phyloP scores from a whole-genome alignment of 2,113 vertebrate genomes.

The Paramisgurnus dabryanus region DNA sequence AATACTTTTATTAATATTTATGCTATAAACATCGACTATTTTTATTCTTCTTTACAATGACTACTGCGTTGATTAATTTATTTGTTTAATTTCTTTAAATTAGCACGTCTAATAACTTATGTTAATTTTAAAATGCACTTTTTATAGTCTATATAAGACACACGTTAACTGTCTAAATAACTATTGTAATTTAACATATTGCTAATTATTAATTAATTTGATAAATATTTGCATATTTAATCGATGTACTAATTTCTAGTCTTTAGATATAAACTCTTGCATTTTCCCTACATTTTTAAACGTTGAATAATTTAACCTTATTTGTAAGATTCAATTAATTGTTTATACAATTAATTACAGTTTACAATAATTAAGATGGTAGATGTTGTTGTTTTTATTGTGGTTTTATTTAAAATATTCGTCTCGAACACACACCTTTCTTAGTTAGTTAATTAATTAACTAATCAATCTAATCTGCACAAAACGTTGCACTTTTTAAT shows the following conservation, averaged over 20 bases:
- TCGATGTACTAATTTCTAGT: background rate
- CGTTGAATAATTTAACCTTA: slow-evolving; percentile 29
- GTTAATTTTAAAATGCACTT: background rate
- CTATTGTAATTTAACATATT: background rate
- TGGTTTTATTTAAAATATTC: background rate
- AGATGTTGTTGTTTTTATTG: background rate
- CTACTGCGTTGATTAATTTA: background rate
- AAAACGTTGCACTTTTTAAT: background rate
- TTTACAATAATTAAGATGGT: background rate
- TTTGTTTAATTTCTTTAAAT: background rate
- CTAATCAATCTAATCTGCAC: background rate
- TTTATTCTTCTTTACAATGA: background rate
- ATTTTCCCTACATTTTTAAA: background rate
- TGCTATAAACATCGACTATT: background rate
- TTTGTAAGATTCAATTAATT: background rate
- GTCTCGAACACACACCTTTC: background rate
- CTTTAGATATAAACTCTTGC: background rate
- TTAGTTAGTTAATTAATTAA: background rate
- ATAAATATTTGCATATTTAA: slow-evolving; percentile 41
- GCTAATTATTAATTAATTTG: background rate
- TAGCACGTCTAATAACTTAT: background rate
- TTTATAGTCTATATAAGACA: background rate
- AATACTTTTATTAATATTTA: background rate
- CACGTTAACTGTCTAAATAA: background rate
- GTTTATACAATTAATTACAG: background rate